These are phyloP conservation scores for Phymanthus crucifer DNA, from an alignment of 92 coral and sea anemone genomes.

Conservation along the genomic window DNA sequence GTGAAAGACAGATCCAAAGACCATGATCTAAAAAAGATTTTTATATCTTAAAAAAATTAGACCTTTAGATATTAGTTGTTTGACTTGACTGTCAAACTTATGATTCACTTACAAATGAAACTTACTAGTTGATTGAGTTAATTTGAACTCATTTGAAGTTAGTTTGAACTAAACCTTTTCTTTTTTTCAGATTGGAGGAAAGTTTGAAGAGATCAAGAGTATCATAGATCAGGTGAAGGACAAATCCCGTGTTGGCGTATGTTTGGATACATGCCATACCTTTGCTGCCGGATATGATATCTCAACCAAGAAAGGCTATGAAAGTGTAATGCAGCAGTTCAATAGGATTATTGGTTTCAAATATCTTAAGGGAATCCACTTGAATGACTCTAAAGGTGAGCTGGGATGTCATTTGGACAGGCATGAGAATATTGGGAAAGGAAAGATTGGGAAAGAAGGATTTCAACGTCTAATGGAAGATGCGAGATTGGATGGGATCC, in stretches of 20 bases:
- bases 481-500: slow-evolving; percentile 77
- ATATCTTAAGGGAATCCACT: slow-evolving; percentile 80
- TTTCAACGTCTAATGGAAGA: slow-evolving; percentile 79
- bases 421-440: slow-evolving; percentile 94
- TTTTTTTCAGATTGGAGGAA: slow-evolving; percentile 87
- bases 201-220: slow-evolving; percentile 83
- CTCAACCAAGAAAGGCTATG: slow-evolving; percentile 69
- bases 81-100: no score
- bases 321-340: slow-evolving; percentile 72
- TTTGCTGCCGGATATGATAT: slow-evolving; percentile 92
- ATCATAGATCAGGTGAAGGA: slow-evolving; percentile 87
- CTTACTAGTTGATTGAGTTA: no score
- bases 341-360: slow-evolving; percentile 66
- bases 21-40: no score
- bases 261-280: slow-evolving; percentile 93
- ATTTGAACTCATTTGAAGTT: no score
- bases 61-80: no score
- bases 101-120: no score
- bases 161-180: no score
- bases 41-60: no score
- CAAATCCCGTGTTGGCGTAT: slow-evolving; percentile 86
- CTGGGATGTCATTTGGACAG: slow-evolving; percentile 92
- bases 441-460: slow-evolving; percentile 78
- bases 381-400: slow-evolving; percentile 92
- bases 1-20: no score